These are phyloP conservation scores for Trichogramma evanescens DNA, from an alignment of 2,888 invertebrate genomes.

Conservation along the genomic window DNA sequence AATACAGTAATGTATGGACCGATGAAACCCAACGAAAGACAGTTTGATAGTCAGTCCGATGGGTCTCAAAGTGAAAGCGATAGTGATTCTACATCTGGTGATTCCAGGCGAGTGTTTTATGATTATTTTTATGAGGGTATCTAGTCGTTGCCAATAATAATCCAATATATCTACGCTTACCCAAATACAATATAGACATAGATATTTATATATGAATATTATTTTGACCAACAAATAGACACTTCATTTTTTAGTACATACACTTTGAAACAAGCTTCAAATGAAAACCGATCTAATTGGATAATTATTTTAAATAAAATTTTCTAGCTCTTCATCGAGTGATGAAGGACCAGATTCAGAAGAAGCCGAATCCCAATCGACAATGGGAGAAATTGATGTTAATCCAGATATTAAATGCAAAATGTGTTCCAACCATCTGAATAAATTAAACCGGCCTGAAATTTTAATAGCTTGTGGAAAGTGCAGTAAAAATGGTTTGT, in stretches of 20 bases:
- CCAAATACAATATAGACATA: too few relatives aligned
- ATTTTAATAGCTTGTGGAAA: conserved; percentile 56
- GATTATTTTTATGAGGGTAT: background rate
- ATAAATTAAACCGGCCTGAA: conserved; percentile 50
- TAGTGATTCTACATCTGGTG: conserved; percentile 47
- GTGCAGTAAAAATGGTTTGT: conserved; percentile 56
- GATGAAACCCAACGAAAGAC: conserved; percentile 48
- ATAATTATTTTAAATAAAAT: too few relatives aligned
- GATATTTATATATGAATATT: too few relatives aligned
- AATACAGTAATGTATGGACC: conserved; percentile 77
- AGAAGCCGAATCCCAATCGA: conserved; percentile 40
- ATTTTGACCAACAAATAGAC: too few relatives aligned
- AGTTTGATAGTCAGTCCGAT: conserved; percentile 51
- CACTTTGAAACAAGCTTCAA: too few relatives aligned
- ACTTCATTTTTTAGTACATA: too few relatives aligned
- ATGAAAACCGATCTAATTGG: too few relatives aligned
- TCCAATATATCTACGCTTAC: too few relatives aligned
- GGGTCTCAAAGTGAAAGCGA: conserved; percentile 50
- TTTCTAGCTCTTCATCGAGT: conserved; percentile 45
- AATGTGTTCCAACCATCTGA: conserved; percentile 48
- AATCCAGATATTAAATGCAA: conserved; percentile 48
- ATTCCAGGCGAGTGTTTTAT: conserved; percentile 43
- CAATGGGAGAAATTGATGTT: conserved; percentile 43
- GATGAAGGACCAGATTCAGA: conserved; percentile 48
- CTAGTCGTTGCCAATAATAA: too few relatives aligned